Conservation (phyloP, 92 coral and sea anemone species). For the Ricordea florida region DNA sequence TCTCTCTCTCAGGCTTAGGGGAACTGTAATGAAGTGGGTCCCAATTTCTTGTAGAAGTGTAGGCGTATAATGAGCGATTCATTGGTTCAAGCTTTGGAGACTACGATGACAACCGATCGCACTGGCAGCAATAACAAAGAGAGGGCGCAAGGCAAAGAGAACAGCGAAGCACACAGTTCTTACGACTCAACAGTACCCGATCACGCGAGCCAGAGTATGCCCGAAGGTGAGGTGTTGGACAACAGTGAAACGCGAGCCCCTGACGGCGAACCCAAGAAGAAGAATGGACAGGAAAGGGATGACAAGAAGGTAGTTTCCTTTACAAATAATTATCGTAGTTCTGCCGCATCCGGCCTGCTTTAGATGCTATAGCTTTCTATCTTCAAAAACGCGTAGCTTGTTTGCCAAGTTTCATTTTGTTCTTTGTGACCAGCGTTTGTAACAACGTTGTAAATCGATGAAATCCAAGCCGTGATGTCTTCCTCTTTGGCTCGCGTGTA, state of each 20-base stretch:
- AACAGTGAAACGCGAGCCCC: constrained; percentile 36
- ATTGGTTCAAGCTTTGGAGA: constrained; percentile 71
- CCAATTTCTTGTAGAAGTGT: constrained; percentile 31
- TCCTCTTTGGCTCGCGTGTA: constrained; percentile 72
- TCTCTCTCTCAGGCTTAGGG: constrained; percentile 33
- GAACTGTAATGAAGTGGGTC: constrained; percentile 66
- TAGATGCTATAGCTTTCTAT: too few species aligned
- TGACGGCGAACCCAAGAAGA: constrained; percentile 60
- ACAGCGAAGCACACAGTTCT: constrained; percentile 55
- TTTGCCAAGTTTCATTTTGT: constrained; percentile 15
- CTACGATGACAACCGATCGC: constrained; percentile 95
- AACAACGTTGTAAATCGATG: constrained; percentile 80
- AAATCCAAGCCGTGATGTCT: constrained; percentile 60
- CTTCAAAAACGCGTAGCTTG: too few species aligned
- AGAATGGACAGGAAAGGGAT: constrained; percentile 74
- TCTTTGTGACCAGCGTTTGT: constrained; percentile 37
- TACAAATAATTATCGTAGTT: constrained; percentile 17
- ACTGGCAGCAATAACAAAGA: constrained; percentile 38
- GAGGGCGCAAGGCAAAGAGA: constrained; percentile 31
- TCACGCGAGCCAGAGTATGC: constrained; percentile 47
- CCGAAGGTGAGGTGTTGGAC: constrained; percentile 47
- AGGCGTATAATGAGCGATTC: constrained; percentile 97
- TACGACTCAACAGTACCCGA: constrained; percentile 37
- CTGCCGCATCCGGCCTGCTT: constrained; percentile 25
- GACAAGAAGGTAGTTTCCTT: constrained; percentile 73